Percentiles rank a stretch among this genome's conserved stretches.
These are phyloP conservation scores for Oscheius onirici DNA, from an alignment of 2,888 invertebrate species.

Conservation along the genomic window DNA sequence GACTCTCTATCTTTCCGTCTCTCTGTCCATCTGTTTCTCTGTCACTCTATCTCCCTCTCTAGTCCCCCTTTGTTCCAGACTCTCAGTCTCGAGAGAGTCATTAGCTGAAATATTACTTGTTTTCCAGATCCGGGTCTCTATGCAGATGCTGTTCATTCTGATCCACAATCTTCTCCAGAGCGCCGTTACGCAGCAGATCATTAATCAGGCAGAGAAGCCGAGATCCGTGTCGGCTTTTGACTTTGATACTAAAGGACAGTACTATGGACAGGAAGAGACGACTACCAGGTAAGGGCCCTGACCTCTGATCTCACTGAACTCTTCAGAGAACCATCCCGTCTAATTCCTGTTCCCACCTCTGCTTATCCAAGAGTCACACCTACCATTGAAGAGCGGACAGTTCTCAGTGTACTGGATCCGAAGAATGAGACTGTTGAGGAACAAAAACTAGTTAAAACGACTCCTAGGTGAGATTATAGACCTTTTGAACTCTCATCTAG, in stretches of 20 bases:
- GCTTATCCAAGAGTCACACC: not conserved
- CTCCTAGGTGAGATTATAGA: not conserved
- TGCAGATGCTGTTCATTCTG: slow-evolving; percentile 21
- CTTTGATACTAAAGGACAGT: slow-evolving; percentile 4
- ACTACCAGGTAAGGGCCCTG: not conserved
- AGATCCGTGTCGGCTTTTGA: slow-evolving; percentile 11
- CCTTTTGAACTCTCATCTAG: not conserved
- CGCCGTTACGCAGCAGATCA: not conserved
- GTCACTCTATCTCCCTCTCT: too few relatives aligned
- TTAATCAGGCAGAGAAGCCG: slow-evolving; percentile 15
- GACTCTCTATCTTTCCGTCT: too few relatives aligned
- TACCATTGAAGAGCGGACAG: not conserved
- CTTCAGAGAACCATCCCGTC: too few relatives aligned
- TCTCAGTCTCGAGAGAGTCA: too few relatives aligned
- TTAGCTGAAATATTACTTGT: not conserved
- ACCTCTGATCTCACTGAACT: not conserved
- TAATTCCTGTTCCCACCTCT: not conserved
- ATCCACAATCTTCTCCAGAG: slow-evolving; percentile 11
- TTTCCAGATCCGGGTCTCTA: not conserved
- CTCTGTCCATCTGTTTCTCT: too few relatives aligned
- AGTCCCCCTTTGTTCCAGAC: too few relatives aligned
- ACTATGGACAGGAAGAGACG: slow-evolving; percentile 2
- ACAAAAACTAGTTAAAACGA: not conserved
- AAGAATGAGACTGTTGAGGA: not conserved
- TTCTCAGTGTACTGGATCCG: not conserved